These are phyloP conservation scores for Athalia circularis DNA, from an alignment of 2,888 invertebrate genomes.

Conservation along the genomic window DNA sequence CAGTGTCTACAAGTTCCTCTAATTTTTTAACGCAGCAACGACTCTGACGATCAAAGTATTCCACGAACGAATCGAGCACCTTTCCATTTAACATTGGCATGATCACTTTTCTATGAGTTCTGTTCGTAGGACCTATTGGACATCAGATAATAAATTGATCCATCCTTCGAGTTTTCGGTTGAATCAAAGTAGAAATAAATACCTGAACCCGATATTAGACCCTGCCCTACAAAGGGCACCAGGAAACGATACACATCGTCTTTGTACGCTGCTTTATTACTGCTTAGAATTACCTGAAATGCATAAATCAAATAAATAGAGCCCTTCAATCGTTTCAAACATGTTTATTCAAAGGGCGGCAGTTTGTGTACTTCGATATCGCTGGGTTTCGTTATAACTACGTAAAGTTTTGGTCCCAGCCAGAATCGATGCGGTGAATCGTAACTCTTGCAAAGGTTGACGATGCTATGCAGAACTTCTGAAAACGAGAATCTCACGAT, in stretches of 20 bases:
- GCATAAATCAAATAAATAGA: background rate
- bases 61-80: constrained; percentile 47
- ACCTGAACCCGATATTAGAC: constrained; percentile 57
- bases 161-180: background rate
- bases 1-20: constrained; percentile 51
- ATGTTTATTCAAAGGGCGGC: background rate
- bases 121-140: constrained; percentile 49
- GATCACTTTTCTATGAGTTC: constrained; percentile 54
- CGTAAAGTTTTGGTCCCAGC: constrained; percentile 57
- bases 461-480: constrained; percentile 53
- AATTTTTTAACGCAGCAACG: constrained; percentile 40
- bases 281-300: constrained; percentile 53
- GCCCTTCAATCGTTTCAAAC: background rate
- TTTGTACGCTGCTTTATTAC: constrained; percentile 56
- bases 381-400: constrained; percentile 55
- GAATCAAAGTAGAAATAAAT: background rate
- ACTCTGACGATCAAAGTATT: constrained; percentile 51
- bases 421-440: constrained; percentile 56
- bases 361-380: constrained; percentile 47
- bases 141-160: background rate
- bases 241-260: constrained; percentile 55
- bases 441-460: constrained; percentile 48
- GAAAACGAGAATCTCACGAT: background rate
- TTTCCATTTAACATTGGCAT: constrained; percentile 50
- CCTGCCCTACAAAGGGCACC: constrained; percentile 57